Conservation (phyloP, 2,888 invertebrate genomes). For the Octodonta nipae region DNA sequence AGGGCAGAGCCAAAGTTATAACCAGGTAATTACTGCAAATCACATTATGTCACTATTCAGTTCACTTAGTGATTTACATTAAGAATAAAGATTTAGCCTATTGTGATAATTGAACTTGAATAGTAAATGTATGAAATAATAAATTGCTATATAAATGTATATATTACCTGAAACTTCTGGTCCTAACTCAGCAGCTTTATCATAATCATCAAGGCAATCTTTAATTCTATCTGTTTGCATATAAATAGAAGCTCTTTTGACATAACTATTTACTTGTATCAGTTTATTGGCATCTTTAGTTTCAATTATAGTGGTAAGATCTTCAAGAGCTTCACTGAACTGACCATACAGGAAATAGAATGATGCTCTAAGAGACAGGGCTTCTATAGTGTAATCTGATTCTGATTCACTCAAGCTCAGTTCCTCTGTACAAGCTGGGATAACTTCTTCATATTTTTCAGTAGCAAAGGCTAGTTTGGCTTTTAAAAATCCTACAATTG, state of each 20-base stretch:
- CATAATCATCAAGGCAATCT: conserved; percentile 67
- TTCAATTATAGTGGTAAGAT: conserved; percentile 57
- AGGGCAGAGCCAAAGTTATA: too few species aligned
- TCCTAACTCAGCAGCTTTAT: conserved; percentile 59
- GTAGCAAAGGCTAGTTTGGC: conserved; percentile 57
- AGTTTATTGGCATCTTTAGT: conserved; percentile 47
- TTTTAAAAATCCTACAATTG: conserved; percentile 57
- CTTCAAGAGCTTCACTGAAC: conserved; percentile 56
- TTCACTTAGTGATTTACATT: too few species aligned
- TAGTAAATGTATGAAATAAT: background rate
- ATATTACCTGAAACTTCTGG: conserved; percentile 44
- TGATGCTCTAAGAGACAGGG: conserved; percentile 69
- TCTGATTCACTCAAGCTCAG: conserved; percentile 48
- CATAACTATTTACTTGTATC: conserved; percentile 69
- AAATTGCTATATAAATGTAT: background rate
- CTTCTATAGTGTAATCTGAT: conserved; percentile 51
- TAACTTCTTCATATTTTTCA: conserved; percentile 63
- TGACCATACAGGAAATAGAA: conserved; percentile 68
- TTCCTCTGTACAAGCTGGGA: conserved; percentile 68
- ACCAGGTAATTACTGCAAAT: too few species aligned
- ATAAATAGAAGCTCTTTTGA: conserved; percentile 73
- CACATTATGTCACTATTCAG: too few species aligned
- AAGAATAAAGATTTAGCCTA: too few species aligned
- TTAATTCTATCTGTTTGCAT: conserved; percentile 66
- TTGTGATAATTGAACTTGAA: too few species aligned